Evolutionary conservation across 2,113 vertebrate genomes (phyloP), one percentile per base, ranked within the genome.

Genomic region (Triplophysa rosa): DNA sequence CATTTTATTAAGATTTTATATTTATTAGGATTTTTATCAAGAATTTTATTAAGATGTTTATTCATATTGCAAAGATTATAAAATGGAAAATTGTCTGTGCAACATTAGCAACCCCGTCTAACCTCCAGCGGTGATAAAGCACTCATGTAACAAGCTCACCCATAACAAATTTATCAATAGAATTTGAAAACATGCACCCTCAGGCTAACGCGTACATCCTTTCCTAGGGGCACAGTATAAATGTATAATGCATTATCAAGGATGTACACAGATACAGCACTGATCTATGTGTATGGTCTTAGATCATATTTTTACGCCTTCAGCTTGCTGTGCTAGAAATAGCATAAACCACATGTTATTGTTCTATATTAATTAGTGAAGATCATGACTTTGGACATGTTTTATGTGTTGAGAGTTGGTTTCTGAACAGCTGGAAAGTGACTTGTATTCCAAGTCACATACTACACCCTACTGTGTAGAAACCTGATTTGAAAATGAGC

Each of bases 371-470:
- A 26, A 56, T 37, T 56, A 29, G 54, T 54, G 17, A 33, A 54
- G 24, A 71, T 72, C n/a, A 23, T 19, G 11, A 16, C 49, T 56
- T 56, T 72, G 19, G 52, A 40, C 3, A 13, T 72, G 19, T 58
- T 54, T 17, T 58, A 21, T 16, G 49, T 16, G 68, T 19, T 56
- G 33, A 42, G 69, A 19, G 29, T 37, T 72, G 3, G 56, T 58
- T 72, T 29, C n/a, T 40, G 12, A 56, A 71, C 11, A 14, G 6
- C 52, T 58, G 29, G 19, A 40, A 71, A 21, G 29, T 23, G 26
- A 21, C 69, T 71, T 71, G 19, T 40, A 40, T 21, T 72, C 12
- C 69, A 72, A 40, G 69, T 72, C 69, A 72, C 54, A 40, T 59
- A 29, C 19, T 40, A 21, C 19, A 59, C 3, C 54, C 29, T 72